Evolutionary conservation across 2,888 invertebrate species (phyloP), one percentile per base, ranked within the genome.

Genomic region (Cheilosia urbana): DNA sequence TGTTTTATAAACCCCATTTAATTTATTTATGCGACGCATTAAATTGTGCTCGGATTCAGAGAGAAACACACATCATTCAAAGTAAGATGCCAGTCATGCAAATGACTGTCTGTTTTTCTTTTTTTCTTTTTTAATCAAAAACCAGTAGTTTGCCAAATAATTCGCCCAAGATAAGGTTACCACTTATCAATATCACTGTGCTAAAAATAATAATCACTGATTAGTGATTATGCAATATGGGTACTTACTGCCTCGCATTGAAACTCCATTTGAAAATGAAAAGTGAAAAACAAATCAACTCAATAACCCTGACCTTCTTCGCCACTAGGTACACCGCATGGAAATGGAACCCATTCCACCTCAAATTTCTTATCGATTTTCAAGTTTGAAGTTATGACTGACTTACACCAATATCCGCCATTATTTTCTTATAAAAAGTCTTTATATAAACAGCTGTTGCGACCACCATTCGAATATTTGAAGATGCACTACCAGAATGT

Each of bases 331-430:
- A 15, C 53, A 53, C 17, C 37, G 17, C 37, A 49, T 21, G 30
- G 17, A 7, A n/a, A 49, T 21, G 30, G 17, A 7, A n/a, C 42
- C 27, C 34, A 57, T 17, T 53, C 53, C 27, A 9, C 27, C n/a
- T n/a, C 5, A 58, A 40, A 17, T 21, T 66, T 24, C n/a, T 11
- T 72, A 73, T 83, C 72, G 83, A 78, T 83, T 83, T 83, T 78
- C 4, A 17, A 45, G 21, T 47, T 37, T 55, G 6, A 13, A 57
- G n/a, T 27, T 55, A 21, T 47, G 40, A 45, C 42, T 62, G 11
- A 47, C 84, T 84, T 84, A 84, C 84, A 71, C 71, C 75, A 71
- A 84, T 58, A n/a, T 80, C 80, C 51, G 58, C 51, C 79, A 78
- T 62, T 6, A 57, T 75, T 37, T 75, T 1, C 9, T 21, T 42